Evolutionary conservation across 2,888 invertebrate species (phyloP).

Genomic region (Dasypolia templi): DNA sequence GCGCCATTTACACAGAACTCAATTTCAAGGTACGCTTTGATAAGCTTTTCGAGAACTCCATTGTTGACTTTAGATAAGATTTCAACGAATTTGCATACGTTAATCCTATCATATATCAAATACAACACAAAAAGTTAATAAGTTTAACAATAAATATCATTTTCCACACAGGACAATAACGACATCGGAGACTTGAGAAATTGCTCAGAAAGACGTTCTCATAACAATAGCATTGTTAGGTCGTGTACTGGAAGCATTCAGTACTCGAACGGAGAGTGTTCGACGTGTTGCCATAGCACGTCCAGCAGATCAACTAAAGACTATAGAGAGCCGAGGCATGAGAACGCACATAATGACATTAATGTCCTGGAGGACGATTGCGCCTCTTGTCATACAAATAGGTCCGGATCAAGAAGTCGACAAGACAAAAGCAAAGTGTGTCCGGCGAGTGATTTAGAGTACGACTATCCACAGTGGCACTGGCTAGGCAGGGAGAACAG

Average conservation of each 20-base stretch:
- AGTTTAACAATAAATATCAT: slow-evolving; percentile 72
- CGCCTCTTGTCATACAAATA: slow-evolving; percentile 87
- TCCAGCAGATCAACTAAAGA: slow-evolving; percentile 88
- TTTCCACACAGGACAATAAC: slow-evolving; percentile 85
- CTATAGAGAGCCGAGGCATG: slow-evolving; percentile 86
- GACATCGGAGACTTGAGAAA: slow-evolving; percentile 86
- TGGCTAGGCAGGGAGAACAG: slow-evolving; percentile 89
- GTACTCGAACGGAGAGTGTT: slow-evolving; percentile 88
- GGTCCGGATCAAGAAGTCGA: slow-evolving; percentile 87
- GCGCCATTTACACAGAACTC: slow-evolving; percentile 89
- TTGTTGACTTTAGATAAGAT: slow-evolving; percentile 82
- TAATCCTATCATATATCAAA: slow-evolving; percentile 67
- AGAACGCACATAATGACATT: slow-evolving; percentile 84
- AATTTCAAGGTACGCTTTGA: slow-evolving; percentile 88
- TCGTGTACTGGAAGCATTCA: slow-evolving; percentile 89
- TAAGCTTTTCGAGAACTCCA: slow-evolving; percentile 80
- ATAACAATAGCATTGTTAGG: slow-evolving; percentile 89
- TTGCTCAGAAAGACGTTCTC: slow-evolving; percentile 87
- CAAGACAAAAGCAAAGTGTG: slow-evolving; percentile 89
- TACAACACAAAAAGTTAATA: slow-evolving; percentile 63
- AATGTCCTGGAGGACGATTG: slow-evolving; percentile 87
- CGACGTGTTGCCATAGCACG: slow-evolving; percentile 88
- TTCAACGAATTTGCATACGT: slow-evolving; percentile 80
- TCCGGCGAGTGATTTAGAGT: slow-evolving; percentile 88
- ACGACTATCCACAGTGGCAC: slow-evolving; percentile 89